These are phyloP conservation scores for Bradysia coprophila DNA, from an alignment of 1,140 invertebrate species.

Conservation along the genomic window DNA sequence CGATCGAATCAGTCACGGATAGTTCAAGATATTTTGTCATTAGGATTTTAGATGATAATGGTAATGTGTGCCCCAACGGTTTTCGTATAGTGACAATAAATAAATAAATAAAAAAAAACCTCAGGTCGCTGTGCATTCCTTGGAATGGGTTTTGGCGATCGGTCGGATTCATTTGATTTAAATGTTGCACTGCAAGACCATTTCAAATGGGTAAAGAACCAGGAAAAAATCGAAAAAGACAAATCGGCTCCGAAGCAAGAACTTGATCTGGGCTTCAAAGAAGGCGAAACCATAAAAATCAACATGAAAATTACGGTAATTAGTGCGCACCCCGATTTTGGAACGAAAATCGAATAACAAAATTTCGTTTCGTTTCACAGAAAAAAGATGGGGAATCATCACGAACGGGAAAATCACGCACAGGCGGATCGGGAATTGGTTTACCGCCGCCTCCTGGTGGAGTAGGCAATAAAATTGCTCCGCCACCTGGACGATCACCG, in stretches of 20 bases:
- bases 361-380: slow-evolving; percentile 25
- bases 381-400: slow-evolving; percentile 71
- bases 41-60: slow-evolving; percentile 86
- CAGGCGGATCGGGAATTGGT: slow-evolving; percentile 16
- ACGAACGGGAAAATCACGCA: slow-evolving; percentile 37
- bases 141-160: slow-evolving; percentile 91
- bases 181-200: slow-evolving; percentile 98
- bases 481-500: slow-evolving; percentile 62
- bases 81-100: no score
- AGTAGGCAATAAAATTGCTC: slow-evolving; percentile 54
- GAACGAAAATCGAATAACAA: slow-evolving; percentile 4
- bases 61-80: no score
- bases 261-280: slow-evolving; percentile 92
- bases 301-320: slow-evolving; percentile 94
- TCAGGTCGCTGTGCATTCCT: slow-evolving; percentile 88
- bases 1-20: slow-evolving; percentile 90
- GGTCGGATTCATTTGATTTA: slow-evolving; percentile 97
- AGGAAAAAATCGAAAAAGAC: slow-evolving; percentile 72
- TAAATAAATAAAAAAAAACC: no score
- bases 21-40: slow-evolving; percentile 98
- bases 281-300: slow-evolving; percentile 96
- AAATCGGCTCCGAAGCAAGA: slow-evolving; percentile 56
- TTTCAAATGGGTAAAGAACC: slow-evolving; percentile 92
- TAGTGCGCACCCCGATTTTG: slow-evolving; percentile 5
- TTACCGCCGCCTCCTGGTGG: slow-evolving; percentile 22